Base-by-base conservation (phyloP, 2,888 invertebrate species). In the Elegia similella region DNA sequence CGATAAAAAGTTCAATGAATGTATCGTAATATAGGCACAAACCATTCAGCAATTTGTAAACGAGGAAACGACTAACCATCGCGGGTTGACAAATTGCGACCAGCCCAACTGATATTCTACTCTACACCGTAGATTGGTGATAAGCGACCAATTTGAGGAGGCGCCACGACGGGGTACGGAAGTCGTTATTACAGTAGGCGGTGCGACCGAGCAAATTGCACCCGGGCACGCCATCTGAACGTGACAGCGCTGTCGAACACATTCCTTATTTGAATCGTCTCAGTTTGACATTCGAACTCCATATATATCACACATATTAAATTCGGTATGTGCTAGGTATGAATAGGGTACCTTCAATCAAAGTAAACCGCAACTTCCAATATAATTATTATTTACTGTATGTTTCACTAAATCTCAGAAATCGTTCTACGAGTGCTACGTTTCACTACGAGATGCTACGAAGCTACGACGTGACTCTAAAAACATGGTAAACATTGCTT, bases 91-190 rank as follows among this genome's bases (percentile, higher is more conserved):
- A 87, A 88, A 89, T 88, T 86, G 82, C 84, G 75, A 80, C 75
- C 80, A 72, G 80, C 78, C 83, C 80, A 79, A 80, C 85, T 82
- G 86, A 86, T 85, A 86, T 83, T 84, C 84, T 82, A 86, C 80
- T 84, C 83, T 73, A 85, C 86, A 81, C 83, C 81, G 76, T 85
- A 90, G 90, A 90, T 90, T 86, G 85, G 89, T 88, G 90, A 90
- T 90, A 90, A 90, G 89, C 90, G 90, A 90, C 89, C 89, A 90
- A 90, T 90, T 90, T 87, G 84, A 88, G 89, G 87, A 89, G 90
- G 89, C 90, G 88, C 89, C 88, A 86, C 87, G 87, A 82, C 88
- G 81, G 84, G 88, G 88, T 86, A 86, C 89, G 90, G 89, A 89
- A 90, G 89, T 88, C 90, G 90, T 90, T 89, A 90, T 90, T 88